These are phyloP conservation scores for Poecilus cupreus DNA, from an alignment of 2,888 invertebrate species.

Conservation along the genomic window DNA sequence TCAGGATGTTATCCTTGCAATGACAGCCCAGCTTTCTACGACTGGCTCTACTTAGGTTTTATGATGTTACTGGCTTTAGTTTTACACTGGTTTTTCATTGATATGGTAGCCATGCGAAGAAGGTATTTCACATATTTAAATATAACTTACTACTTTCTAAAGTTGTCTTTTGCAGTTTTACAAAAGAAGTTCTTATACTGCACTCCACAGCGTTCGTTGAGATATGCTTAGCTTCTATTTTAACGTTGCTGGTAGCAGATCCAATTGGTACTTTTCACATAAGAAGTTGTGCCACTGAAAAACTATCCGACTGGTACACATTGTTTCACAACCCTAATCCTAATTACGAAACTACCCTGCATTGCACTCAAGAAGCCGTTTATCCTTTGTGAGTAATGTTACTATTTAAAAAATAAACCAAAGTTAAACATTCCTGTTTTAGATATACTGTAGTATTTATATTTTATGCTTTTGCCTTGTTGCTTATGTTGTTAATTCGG, in stretches of 20 bases:
- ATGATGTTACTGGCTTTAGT: slow-evolving; percentile 93
- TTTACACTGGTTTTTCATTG: slow-evolving; percentile 95
- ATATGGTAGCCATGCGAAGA: slow-evolving; percentile 84
- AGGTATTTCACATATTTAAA: slow-evolving; percentile 73
- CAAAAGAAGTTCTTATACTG: slow-evolving; percentile 83
- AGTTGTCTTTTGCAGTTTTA: slow-evolving; percentile 75
- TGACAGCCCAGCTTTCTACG: slow-evolving; percentile 86
- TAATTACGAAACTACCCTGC: slow-evolving; percentile 89
- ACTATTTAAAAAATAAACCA: not conserved
- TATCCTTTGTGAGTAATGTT: slow-evolving; percentile 91
- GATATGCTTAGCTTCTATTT: slow-evolving; percentile 82
- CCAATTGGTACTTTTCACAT: slow-evolving; percentile 87
- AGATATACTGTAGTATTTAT: slow-evolving; percentile 95
- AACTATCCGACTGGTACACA: slow-evolving; percentile 97
- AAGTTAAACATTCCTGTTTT: slow-evolving; percentile 66
- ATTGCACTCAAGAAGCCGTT: slow-evolving; percentile 98
- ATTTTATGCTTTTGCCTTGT: slow-evolving; percentile 89
- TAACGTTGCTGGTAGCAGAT: slow-evolving; percentile 87
- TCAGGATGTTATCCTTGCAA: slow-evolving; percentile 87
- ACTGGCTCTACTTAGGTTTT: slow-evolving; percentile 95
- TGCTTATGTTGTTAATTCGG: slow-evolving; percentile 86
- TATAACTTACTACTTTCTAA: slow-evolving; percentile 36
- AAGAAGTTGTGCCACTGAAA: slow-evolving; percentile 85
- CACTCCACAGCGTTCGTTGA: slow-evolving; percentile 91
- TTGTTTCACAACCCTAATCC: slow-evolving; percentile 95